Evolutionary conservation across 2,113 vertebrate genomes (phyloP).

Genomic region (Embiotoca jacksoni): DNA sequence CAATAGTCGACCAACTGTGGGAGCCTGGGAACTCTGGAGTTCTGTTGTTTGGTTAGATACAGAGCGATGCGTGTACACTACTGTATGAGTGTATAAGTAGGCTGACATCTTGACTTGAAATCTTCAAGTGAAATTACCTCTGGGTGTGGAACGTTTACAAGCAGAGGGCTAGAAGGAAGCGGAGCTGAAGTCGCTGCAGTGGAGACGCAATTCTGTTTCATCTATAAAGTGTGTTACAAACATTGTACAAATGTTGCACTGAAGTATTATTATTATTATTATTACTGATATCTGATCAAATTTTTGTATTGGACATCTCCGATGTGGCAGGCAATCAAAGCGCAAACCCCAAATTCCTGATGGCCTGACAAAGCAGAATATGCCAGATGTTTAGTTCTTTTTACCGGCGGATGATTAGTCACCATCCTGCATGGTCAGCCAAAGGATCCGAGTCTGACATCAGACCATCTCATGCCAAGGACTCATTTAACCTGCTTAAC

Average conservation of each 20-base stretch:
- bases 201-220: not conserved
- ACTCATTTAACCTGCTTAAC: slow-evolving; percentile 37
- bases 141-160: slow-evolving; percentile 3
- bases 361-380: not conserved
- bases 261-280: too few relatives aligned
- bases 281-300: slow-evolving; percentile 5
- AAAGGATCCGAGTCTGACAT: slow-evolving; percentile 42
- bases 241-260: not conserved
- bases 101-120: slow-evolving; percentile 13
- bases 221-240: not conserved
- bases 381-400: slow-evolving; percentile 46
- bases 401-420: slow-evolving; percentile 47
- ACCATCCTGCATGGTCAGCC: slow-evolving; percentile 32
- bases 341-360: slow-evolving; percentile 1
- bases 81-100: not conserved
- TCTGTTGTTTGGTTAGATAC: not conserved
- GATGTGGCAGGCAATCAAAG: slow-evolving; percentile 13
- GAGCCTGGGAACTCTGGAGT: slow-evolving; percentile 25
- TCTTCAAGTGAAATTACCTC: slow-evolving; percentile 29
- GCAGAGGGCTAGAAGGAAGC: too few relatives aligned
- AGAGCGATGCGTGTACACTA: not conserved
- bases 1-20: slow-evolving; percentile 8
- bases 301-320: not conserved
- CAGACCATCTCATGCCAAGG: slow-evolving; percentile 3
- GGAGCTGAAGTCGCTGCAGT: not conserved